A percentile compares a stretch with the other conserved stretches of the same genome.
phyloP scores from a whole-genome alignment of 2,797 vertebrate genomes.

The Mycteria americana region DNA sequence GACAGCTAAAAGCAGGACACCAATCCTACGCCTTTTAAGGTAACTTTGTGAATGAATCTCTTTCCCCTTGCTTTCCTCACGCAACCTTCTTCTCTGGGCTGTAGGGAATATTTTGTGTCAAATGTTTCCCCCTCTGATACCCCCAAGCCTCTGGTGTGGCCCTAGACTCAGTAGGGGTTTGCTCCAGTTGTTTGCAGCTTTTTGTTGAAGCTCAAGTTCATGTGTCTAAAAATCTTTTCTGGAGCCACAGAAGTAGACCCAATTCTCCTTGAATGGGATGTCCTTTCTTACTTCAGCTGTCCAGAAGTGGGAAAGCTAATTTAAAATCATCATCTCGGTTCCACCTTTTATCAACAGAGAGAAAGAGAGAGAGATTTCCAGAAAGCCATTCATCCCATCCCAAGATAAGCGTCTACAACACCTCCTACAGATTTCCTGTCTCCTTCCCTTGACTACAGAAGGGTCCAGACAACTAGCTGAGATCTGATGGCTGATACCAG shows the following conservation, averaged over 20 bases:
- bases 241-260: not conserved
- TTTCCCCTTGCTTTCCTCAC: not conserved
- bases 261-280: not conserved
- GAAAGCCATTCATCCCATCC: not conserved
- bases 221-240: not conserved
- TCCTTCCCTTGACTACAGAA: not conserved
- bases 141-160: not conserved
- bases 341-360: not conserved
- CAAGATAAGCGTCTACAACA: constrained; percentile 27
- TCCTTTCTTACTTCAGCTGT: not conserved
- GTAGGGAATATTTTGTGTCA: not conserved
- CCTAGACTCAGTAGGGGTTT: not conserved
- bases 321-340: not conserved
- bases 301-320: not conserved
- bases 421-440: constrained; percentile 34
- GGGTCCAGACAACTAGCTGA: not conserved
- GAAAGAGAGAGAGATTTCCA: not conserved
- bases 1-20: not conserved
- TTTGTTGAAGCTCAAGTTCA: not conserved
- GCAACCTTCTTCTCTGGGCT: not conserved
- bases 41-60: not conserved
- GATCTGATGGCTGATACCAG: constrained; percentile 37
- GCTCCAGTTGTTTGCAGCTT: not conserved
- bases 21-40: fast-evolving
- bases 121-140: not conserved